Evolutionary conservation across 2,797 vertebrate genomes (phyloP), one percentile per base, ranked within the genome.

Genomic region (Sebastes matsubarae): DNA sequence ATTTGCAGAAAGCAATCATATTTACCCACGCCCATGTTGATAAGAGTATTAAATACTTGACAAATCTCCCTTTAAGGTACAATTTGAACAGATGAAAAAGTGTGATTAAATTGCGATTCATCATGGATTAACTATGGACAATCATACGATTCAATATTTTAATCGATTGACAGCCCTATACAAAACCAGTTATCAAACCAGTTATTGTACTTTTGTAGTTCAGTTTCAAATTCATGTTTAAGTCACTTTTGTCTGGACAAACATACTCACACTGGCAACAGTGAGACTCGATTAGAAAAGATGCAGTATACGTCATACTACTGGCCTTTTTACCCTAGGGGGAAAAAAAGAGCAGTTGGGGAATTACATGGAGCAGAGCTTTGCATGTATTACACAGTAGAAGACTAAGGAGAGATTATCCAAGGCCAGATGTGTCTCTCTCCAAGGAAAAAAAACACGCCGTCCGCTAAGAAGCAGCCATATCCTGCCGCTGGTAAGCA

Each of bases 351-450:
- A 92, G 89, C 87, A 88, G 89, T 85, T 72, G 25, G 83, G 83
- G 88, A 92, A 94, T 93, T 90, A 93, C 91, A 93, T 79, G 72
- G 78, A 93, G 87, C 88, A 81, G 75, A 90, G 94, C 92, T 90
- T 93, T 93, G 93, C 89, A 92, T 95, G 93, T 87, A 93, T 93
- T 93, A 93, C 86, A 91, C 88, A 87, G 85, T 67, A 80, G 80
- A 92, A 93, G 87, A 92, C 86, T 90, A 86, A 93, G 83, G 88
- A 89, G 89, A 94, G 93, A 95, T 94, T 94, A 95, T 93, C 92
- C 90, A 60, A 76, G 83, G 88, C 92, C 94, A 94, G 94, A 95
- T 95, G 95, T 93, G 92, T 92, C 87, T 93, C 89, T 93, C 88
- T 89, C 84, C 52, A 79, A 89, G 85, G 82, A 81, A 90, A 85